phyloP scores from a whole-genome alignment of 2,797 vertebrate genomes.

The Natrix natrix region DNA sequence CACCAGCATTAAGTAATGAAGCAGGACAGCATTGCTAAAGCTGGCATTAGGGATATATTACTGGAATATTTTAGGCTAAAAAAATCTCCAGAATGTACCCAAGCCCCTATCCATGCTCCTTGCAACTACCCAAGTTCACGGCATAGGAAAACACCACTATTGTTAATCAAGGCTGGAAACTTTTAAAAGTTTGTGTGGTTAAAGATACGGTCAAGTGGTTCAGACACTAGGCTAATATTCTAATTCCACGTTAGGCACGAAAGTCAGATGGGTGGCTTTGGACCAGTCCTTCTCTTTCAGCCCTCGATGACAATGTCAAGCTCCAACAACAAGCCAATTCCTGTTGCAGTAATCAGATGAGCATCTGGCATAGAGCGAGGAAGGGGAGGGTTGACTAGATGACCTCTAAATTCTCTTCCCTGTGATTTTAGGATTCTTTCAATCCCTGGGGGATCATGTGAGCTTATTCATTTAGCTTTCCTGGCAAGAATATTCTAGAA shows the following conservation, averaged over 20 bases:
- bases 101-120: neutral
- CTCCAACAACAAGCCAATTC: neutral
- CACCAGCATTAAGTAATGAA: neutral
- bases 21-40: neutral
- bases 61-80: neutral
- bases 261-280: neutral
- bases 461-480: neutral
- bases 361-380: neutral
- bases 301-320: neutral
- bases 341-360: neutral
- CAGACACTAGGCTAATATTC: neutral
- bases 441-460: neutral
- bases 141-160: neutral
- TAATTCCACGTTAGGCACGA: neutral
- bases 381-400: neutral
- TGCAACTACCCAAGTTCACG: neutral
- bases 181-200: neutral
- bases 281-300: neutral
- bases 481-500: neutral
- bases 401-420: neutral
- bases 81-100: neutral
- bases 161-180: neutral
- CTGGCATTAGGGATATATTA: neutral
- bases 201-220: neutral
- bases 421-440: neutral